Evolutionary conservation across 35 echinoderm and acorn worm genomes (phyloP), one percentile per base, ranked within the genome.

Genomic region (Diadema setosum): DNA sequence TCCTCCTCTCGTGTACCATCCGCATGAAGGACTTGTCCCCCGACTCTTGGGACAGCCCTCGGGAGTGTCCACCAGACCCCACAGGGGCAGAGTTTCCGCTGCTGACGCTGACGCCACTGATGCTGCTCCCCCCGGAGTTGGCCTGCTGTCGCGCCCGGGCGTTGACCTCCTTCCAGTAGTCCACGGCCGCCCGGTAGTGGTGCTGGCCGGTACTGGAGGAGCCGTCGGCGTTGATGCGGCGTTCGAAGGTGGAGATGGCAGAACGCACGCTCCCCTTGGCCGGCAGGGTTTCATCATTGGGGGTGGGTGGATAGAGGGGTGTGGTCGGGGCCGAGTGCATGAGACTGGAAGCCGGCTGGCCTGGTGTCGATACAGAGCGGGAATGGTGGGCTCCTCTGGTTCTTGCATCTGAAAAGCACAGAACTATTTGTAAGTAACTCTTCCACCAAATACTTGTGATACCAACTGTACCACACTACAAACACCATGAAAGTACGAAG

Each of bases 1-100:
- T 96, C 52, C 94, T 46, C 81, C 94, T 91, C 41, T 89, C 94
- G 55, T 96, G 75, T 2, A 90, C 94, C 42, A 96, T 58, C 83
- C 94, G 82, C 89, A 87, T 82, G 20, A 96, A 85, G 1, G 89
- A 88, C 31, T 45, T 33, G 24, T 96, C 90, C 2, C 70, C 73
- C 1, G 70, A 36, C 4, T 92, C 89, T 15, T 76, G 39, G 35
- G 61, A 80, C 20, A 59, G 33, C 16, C 90, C 81, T 26, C 46
- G 36, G 1, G 61, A 41, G 46, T 89, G 80, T 33, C 60, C 81
- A 40, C 78, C 58, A 26, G 49, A 16, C 8, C 42, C 17, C 58
- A 41, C 64, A 18, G 74, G 42, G 24, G 17, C 5, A 7, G 80
- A 84, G 5, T 9, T 40, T 34, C 41, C 17, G 34, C n/a, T 4